Evolutionary conservation across 2,888 invertebrate species (phyloP), one percentile per base, ranked within the genome.

Genomic region (Acheta domesticus): DNA sequence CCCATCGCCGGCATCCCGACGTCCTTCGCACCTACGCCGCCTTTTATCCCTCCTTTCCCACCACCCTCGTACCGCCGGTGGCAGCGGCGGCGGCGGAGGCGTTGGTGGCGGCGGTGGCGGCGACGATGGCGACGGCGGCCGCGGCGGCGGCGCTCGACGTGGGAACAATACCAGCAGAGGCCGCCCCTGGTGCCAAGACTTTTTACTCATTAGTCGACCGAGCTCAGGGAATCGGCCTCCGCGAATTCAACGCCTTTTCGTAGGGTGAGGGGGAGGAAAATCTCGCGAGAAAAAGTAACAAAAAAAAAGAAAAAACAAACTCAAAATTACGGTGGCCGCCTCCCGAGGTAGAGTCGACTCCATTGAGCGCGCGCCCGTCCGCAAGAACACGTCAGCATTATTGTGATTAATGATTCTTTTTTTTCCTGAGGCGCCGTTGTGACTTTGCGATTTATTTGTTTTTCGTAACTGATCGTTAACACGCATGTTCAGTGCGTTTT

Each of bases 351-450:
- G 48, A 48, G 49, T 20, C 36, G 36, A 36, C 36, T 36, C 8
- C 36, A 36, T 36, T 36, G 36, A 36, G 5, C n/a, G 76, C 48
- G 76, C 48, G 16, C 62, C 11, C 16, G n/a, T n/a, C n/a, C 62
- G n/a, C 62, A 62, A 62, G 62, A n/a, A 62, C 14, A 62, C 21
- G 62, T 12, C 77, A 77, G 48, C 16, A 20, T 23, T 78, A 74
- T 75, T 78, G 20, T 79, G 75, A 79, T 76, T 79, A 76, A 79
- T 79, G 79, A 50, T 75, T 36, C 23, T 23, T 75, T 79, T 36
- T 48, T 50, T 76, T 76, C 48, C 21, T 49, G 23, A 75, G 48
- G 74, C 12, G 74, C 48, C n/a, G 49, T 49, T 62, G 62, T 62
- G 62, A 62, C 62, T 62, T 62, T 62, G 62, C 62, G 62, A 62